Conservation (phyloP, 2,888 invertebrate species). For the Junonia oenone region DNA sequence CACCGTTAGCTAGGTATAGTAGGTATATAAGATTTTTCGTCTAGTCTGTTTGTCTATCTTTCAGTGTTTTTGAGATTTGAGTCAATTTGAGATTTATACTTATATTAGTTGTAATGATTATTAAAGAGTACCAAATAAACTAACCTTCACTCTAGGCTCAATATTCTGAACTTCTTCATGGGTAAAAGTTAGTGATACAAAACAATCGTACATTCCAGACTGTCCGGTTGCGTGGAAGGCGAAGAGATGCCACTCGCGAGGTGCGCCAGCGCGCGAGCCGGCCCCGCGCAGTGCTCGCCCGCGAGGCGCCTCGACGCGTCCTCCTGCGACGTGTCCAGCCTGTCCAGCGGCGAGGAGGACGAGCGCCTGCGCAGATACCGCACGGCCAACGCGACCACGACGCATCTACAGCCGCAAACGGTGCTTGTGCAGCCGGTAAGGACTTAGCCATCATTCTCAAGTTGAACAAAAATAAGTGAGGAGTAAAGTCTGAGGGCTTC, state of each 20-base stretch:
- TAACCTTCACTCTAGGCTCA: no score
- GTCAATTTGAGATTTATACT: no score
- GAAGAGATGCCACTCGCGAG: slow-evolving; percentile 73
- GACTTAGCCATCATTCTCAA: not conserved
- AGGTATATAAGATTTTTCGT: no score
- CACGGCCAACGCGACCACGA: slow-evolving; percentile 41
- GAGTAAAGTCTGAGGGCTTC: no score
- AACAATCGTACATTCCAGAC: slow-evolving; percentile 52
- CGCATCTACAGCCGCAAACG: slow-evolving; percentile 33
- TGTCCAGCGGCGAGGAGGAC: slow-evolving; percentile 76
- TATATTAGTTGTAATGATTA: no score
- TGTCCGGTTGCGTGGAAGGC: slow-evolving; percentile 67
- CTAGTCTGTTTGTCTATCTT: no score
- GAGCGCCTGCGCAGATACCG: slow-evolving; percentile 70
- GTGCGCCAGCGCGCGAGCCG: slow-evolving; percentile 45
- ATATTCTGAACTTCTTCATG: no score
- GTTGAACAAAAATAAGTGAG: no score
- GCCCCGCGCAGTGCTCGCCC: slow-evolving; percentile 70
- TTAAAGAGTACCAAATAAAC: no score
- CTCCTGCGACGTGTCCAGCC: slow-evolving; percentile 70
- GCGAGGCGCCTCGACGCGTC: slow-evolving; percentile 71
- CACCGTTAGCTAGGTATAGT: no score
- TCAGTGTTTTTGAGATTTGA: no score
- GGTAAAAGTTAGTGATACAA: no score
- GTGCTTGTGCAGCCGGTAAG: slow-evolving; percentile 42